Conservation (phyloP, 2,113 vertebrate species). For the Siniperca knerii region DNA sequence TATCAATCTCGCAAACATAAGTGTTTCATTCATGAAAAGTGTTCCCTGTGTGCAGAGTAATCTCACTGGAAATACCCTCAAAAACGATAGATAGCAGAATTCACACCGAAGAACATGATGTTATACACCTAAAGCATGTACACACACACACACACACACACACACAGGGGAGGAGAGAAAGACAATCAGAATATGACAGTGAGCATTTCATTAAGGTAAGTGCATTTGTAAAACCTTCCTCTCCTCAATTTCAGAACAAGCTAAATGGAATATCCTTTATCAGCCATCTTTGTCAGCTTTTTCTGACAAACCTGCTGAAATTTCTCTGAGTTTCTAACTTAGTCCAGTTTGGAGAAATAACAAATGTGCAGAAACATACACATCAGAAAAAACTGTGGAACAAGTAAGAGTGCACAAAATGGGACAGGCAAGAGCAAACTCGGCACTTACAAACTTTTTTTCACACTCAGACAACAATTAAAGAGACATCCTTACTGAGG, state of each 20-base stretch:
- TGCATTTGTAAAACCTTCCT: slow-evolving; percentile 62
- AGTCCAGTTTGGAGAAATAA: background rate
- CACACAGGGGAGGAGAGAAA: background rate
- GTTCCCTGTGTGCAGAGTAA: background rate
- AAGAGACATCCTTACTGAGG: slow-evolving; percentile 73
- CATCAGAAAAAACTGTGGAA: background rate
- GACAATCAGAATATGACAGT: slow-evolving; percentile 29
- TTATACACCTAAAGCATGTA: background rate
- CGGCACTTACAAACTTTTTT: slow-evolving; percentile 1
- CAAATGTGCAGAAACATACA: background rate
- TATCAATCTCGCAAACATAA: background rate
- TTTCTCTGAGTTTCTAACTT: background rate
- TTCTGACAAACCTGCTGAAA: slow-evolving; percentile 8
- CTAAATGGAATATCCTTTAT: slow-evolving; percentile 21
- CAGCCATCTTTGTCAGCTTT: slow-evolving; percentile 4
- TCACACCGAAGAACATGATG: background rate
- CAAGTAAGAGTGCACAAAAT: background rate
- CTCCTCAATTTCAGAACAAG: slow-evolving; percentile 42
- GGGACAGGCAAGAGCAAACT: background rate
- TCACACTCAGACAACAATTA: background rate
- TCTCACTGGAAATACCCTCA: background rate
- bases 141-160: background rate
- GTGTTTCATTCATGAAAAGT: background rate
- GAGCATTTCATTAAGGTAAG: slow-evolving; percentile 71
- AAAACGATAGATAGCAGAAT: background rate